A percentile compares a stretch with the other conserved stretches of the same genome.
phyloP scores from a whole-genome alignment of 2,888 invertebrate species.

The Euplexia lucipara region DNA sequence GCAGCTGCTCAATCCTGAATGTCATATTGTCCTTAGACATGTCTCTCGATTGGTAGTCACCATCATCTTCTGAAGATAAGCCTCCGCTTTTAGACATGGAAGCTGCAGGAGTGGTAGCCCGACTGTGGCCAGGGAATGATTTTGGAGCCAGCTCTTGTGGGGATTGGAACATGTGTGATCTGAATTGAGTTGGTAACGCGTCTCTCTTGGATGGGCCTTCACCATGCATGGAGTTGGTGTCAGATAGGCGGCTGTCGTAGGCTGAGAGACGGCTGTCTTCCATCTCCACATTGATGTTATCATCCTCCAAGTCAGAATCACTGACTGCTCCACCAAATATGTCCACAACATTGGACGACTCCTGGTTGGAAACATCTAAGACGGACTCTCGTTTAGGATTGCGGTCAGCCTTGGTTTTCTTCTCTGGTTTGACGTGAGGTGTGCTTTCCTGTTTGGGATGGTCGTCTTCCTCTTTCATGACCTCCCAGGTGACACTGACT shows the following conservation, averaged over 20 bases:
- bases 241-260: conserved; percentile 94
- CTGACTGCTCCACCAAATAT: conserved; percentile 98
- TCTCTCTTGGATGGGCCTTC: conserved; percentile 72
- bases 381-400: conserved; percentile 67
- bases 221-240: conserved; percentile 85
- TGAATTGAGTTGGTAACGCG: conserved; percentile 78
- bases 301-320: conserved; percentile 96
- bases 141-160: conserved; percentile 68
- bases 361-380: conserved; percentile 66
- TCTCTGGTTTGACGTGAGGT: conserved; percentile 75
- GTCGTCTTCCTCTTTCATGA: conserved; percentile 97
- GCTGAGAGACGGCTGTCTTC: conserved; percentile 95
- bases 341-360: conserved; percentile 90
- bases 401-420: conserved; percentile 78
- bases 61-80: conserved; percentile 81
- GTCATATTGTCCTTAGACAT: conserved; percentile 89
- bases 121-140: conserved; percentile 68
- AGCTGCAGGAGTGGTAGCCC: conserved; percentile 69
- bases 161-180: conserved; percentile 80
- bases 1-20: conserved; percentile 93
- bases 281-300: conserved; percentile 94
- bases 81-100: conserved; percentile 72
- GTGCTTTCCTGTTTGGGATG: conserved; percentile 81
- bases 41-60: conserved; percentile 76
- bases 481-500: conserved; percentile 96